phyloP scores from a whole-genome alignment of 2,797 vertebrate genomes.

The Bufotes viridis region DNA sequence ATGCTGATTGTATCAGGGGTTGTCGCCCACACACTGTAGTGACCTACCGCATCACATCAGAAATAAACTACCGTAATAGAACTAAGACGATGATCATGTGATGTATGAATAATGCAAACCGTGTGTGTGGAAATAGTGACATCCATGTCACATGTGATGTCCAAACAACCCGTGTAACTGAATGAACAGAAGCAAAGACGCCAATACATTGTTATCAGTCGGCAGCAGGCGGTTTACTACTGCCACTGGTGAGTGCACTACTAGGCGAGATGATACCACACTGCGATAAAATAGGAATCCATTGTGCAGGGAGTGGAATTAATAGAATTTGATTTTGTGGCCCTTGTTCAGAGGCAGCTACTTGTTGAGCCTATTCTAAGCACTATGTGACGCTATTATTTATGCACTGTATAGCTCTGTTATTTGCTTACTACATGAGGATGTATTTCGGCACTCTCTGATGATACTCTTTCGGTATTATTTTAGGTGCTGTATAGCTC shows the following conservation, averaged over 20 bases:
- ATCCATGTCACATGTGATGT: neutral
- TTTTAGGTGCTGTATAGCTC: neutral
- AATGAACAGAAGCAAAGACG: too few relatives aligned
- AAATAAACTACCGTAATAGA: too few relatives aligned
- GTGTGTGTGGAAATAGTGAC: neutral
- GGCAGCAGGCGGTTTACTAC: neutral
- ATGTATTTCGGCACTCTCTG: neutral
- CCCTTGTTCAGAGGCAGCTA: too few relatives aligned
- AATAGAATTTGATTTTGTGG: neutral
- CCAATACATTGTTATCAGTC: neutral
- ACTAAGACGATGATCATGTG: too few relatives aligned
- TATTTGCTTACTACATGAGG: neutral
- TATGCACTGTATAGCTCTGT: neutral
- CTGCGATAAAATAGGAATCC: neutral
- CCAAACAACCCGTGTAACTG: neutral
- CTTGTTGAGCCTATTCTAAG: neutral
- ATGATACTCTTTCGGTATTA: too few relatives aligned
- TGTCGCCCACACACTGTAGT: too few relatives aligned
- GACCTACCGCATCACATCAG: too few relatives aligned
- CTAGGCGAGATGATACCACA: neutral
- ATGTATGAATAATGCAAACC: neutral
- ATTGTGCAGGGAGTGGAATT: neutral
- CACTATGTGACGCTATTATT: neutral
- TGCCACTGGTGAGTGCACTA: neutral
- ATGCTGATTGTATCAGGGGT: too few relatives aligned